Evolutionary conservation across 2,113 vertebrate species (phyloP).

Genomic region (Peucedramus taeniatus): DNA sequence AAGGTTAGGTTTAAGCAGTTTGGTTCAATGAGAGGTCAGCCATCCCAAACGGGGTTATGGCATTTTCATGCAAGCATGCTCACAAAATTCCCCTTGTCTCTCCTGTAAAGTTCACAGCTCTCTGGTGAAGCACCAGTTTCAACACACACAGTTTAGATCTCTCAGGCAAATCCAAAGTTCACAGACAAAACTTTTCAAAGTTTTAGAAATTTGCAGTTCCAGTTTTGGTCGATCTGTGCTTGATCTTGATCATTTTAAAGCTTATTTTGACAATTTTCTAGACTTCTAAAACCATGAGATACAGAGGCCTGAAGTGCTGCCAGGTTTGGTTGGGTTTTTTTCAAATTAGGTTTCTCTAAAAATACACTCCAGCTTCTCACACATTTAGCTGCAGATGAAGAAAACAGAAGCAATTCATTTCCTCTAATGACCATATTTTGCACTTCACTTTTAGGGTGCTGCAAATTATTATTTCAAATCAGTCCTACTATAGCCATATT

Average conservation of each 20-base stretch:
- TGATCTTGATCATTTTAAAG: not conserved
- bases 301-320: not conserved
- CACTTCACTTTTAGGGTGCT: not conserved
- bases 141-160: accelerated
- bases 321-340: not conserved
- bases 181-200: not conserved
- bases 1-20: not conserved
- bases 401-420: not conserved
- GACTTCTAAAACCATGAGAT: not conserved
- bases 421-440: not conserved
- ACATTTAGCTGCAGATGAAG: not conserved
- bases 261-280: not conserved
- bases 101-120: not conserved
- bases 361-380: not conserved
- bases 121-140: not conserved
- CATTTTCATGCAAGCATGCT: not conserved
- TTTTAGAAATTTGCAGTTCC: not conserved
- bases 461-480: not conserved
- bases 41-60: not conserved
- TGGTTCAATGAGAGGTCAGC: not conserved
- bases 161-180: not conserved
- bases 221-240: not conserved
- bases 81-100: not conserved
- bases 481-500: not conserved
- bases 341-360: not conserved